Percentiles rank a stretch among this genome's conserved stretches.
These are phyloP conservation scores for Scolopax rusticola DNA, from an alignment of 2,797 vertebrate species.

Conservation along the genomic window DNA sequence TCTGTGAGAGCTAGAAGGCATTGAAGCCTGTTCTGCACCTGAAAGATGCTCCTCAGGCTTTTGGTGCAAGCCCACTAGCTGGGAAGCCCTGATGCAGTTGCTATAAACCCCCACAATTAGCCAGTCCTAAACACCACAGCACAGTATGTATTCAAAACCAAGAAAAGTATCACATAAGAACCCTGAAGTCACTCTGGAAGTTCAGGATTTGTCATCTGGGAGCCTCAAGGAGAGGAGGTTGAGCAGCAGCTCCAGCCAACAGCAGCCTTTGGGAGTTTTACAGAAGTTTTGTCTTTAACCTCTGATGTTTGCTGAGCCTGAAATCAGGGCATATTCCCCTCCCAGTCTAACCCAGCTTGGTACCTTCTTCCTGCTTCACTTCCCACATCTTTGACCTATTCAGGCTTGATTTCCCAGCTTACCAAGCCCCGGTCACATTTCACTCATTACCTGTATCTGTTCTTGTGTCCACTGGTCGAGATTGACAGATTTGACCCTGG, in stretches of 20 bases:
- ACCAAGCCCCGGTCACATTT: rapidly evolving
- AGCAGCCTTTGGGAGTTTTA: background rate
- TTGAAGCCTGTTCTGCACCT: background rate
- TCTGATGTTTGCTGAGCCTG: background rate
- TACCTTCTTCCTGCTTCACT: background rate
- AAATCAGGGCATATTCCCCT: rapidly evolving
- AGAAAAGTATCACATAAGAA: background rate
- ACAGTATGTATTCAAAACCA: background rate
- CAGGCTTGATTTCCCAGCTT: background rate
- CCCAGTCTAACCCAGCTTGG: background rate
- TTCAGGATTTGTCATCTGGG: background rate
- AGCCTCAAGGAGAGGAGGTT: background rate
- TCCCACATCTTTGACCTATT: background rate
- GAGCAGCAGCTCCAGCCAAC: background rate
- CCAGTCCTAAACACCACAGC: background rate
- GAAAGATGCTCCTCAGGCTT: background rate
- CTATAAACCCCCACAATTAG: background rate
- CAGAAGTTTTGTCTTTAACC: background rate
- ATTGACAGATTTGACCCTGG: slow-evolving; percentile 97
- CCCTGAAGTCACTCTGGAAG: background rate
- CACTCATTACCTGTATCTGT: slow-evolving; percentile 89
- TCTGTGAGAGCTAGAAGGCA: background rate
- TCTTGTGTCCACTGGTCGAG: slow-evolving; percentile 99
- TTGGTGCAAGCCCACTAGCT: background rate
- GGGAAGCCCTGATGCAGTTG: background rate